Evolutionary conservation across 1,140 invertebrate species (phyloP).

Genomic region (Dinoponera quadriceps): DNA sequence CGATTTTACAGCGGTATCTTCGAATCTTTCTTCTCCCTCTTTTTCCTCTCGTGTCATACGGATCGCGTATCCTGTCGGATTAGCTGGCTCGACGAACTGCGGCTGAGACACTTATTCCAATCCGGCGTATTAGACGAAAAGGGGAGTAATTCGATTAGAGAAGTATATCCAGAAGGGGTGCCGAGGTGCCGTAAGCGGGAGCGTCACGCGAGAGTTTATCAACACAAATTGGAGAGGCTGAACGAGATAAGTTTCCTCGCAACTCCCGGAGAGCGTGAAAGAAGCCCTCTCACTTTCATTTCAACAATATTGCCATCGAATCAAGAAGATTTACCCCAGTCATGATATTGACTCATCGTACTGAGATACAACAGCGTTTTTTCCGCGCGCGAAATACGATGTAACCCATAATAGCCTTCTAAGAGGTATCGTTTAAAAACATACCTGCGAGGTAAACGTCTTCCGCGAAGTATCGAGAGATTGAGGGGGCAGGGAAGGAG

Average conservation of each 20-base stretch:
- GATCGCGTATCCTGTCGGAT: slow-evolving; percentile 19
- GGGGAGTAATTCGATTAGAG: slow-evolving; percentile 69
- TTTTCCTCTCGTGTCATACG: neutral
- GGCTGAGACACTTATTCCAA: slow-evolving; percentile 60
- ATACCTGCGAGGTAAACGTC: neutral
- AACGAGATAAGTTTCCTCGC: slow-evolving; percentile 68
- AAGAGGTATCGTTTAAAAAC: slow-evolving; percentile 10
- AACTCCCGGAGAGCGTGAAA: slow-evolving; percentile 22
- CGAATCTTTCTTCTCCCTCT: neutral
- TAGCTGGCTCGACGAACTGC: neutral
- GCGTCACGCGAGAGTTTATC: slow-evolving; percentile 69
- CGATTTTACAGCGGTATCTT: slow-evolving; percentile 1
- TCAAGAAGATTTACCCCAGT: neutral
- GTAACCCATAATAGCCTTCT: neutral
- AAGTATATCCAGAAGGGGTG: slow-evolving; percentile 36
- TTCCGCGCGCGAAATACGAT: too few species aligned
- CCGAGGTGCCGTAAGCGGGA: slow-evolving; percentile 34
- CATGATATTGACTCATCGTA: neutral
- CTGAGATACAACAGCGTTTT: too few species aligned
- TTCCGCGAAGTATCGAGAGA: neutral
- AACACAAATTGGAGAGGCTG: slow-evolving; percentile 63
- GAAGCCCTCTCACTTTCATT: neutral
- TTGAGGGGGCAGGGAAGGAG: neutral
- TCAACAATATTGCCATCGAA: too few species aligned
- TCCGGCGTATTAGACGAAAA: slow-evolving; percentile 62